phyloP scores from a whole-genome alignment of 2,888 invertebrate genomes.

The Elysia crispata region DNA sequence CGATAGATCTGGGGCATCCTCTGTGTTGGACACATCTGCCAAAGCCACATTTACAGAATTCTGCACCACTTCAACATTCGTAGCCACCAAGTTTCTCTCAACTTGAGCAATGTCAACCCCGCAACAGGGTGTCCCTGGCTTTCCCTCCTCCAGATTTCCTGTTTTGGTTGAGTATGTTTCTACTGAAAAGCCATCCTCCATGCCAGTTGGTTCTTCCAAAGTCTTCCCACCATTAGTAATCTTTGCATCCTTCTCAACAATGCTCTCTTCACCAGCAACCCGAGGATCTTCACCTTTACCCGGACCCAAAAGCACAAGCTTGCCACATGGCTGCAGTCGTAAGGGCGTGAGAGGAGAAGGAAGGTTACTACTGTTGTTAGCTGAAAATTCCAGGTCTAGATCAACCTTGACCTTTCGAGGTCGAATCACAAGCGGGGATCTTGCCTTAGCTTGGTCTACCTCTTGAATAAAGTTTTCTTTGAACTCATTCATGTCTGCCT shows the following conservation, averaged over 20 bases:
- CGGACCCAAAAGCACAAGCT: neutral
- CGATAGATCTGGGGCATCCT: neutral
- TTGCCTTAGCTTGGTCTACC: slow-evolving; percentile 84
- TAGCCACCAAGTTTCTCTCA: too few species aligned
- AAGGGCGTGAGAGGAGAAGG: slow-evolving; percentile 81
- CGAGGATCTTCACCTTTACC: neutral
- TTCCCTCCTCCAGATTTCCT: too few species aligned
- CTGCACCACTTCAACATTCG: neutral
- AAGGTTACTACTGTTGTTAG: slow-evolving; percentile 78
- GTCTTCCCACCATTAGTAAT: too few species aligned
- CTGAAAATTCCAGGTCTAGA: slow-evolving; percentile 81
- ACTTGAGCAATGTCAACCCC: too few species aligned
- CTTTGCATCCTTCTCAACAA: neutral
- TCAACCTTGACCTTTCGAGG: slow-evolving; percentile 81
- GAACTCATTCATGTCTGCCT: slow-evolving; percentile 85
- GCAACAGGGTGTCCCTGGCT: too few species aligned
- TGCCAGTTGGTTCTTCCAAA: too few species aligned
- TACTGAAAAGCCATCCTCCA: too few species aligned
- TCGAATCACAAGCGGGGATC: slow-evolving; percentile 82
- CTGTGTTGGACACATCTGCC: neutral
- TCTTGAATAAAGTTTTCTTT: slow-evolving; percentile 86
- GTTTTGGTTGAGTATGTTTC: too few species aligned
- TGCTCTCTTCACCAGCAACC: neutral
- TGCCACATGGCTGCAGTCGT: slow-evolving; percentile 18
- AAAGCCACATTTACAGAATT: neutral